These are phyloP conservation scores for Mystacides longicornis DNA, from an alignment of 2,888 invertebrate species.

Conservation along the genomic window DNA sequence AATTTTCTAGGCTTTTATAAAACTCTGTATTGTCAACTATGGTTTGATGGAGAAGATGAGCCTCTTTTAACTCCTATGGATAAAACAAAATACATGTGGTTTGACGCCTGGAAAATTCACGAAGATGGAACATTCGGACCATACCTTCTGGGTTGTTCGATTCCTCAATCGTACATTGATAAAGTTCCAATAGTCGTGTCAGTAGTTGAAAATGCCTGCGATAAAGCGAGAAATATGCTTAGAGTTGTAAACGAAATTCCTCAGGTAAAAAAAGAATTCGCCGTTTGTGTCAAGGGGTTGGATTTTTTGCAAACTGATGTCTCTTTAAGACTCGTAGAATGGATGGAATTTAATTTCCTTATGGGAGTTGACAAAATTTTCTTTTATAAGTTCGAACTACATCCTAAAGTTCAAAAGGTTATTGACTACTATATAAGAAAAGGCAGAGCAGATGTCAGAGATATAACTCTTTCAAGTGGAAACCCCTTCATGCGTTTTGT, in stretches of 20 bases:
- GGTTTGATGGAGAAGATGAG: conserved; percentile 78
- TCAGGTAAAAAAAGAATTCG: conserved; percentile 66
- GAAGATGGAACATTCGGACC: conserved; percentile 86
- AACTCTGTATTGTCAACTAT: conserved; percentile 78
- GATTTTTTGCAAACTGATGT: conserved; percentile 89
- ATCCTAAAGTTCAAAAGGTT: conserved; percentile 83
- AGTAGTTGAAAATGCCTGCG: conserved; percentile 76
- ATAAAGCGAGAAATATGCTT: conserved; percentile 77
- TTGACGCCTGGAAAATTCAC: conserved; percentile 89
- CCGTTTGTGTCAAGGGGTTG: conserved; percentile 89
- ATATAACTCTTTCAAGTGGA: conserved; percentile 77
- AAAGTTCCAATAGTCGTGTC: conserved; percentile 49
- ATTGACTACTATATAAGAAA: conserved; percentile 56
- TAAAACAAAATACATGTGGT: conserved; percentile 91
- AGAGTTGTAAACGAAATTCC: conserved; percentile 75
- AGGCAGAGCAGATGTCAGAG: conserved; percentile 67
- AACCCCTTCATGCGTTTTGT: conserved; percentile 84
- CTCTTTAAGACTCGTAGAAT: conserved; percentile 83
- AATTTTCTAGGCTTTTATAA: conserved; percentile 42
- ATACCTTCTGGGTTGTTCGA: conserved; percentile 80
- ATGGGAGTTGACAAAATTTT: conserved; percentile 87
- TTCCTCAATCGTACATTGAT: conserved; percentile 60
- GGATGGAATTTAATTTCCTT: conserved; percentile 82
- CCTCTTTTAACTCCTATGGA: conserved; percentile 74
- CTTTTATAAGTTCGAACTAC: conserved; percentile 82